Evolutionary conservation across 2,113 vertebrate genomes (phyloP), one percentile per base, ranked within the genome.

Genomic region (Myrmecobius fasciatus): DNA sequence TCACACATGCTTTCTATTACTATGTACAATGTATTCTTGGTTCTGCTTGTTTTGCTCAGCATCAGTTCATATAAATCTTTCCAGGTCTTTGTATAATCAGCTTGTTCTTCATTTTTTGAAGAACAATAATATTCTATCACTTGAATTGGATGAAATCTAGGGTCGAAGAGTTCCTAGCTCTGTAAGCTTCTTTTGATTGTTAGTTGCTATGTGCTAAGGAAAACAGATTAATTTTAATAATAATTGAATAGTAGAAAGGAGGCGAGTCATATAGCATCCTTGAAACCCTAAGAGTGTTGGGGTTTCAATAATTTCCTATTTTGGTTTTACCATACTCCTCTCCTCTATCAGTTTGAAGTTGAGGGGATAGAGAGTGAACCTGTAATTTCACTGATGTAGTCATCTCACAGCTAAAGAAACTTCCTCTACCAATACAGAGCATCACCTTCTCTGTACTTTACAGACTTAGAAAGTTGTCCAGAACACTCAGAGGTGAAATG

Each of bases 331-430:
- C 95, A 8, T 92, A 88, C 90, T 93, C 95, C 8, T 89, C 10
- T 52, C 95, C 12, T 92, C 48, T 8, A 94, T 94, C 96, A 94
- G 88, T 0, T 96, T 2, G 8, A 96, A 95, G 47, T 94, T 96
- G 49, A 96, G 94, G 94, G 25, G 31, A 89, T 90, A 95, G 67
- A 7, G 4, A 43, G 17, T 83, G 0, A n/a, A 24, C 20, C 67
- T 24, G 8, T 43, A 24, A 83, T 83, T n/a, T 75, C 14, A 20
- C 60, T 75, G 36, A 22, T n/a, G 20, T n/a, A n/a, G 36, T 4
- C 2, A 6, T 75, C 60, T 75, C 36, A 17, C 36, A 36, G 36
- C 60, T 75, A 20, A 75, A n/a, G 14, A 75, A 75, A n/a, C 17
- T 17, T 36, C 14, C 60, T 67, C 12, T 36, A n/a, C 60, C 20